phyloP scores from a whole-genome alignment of 1,140 invertebrate genomes.

The Aphaenogaster ashmeadi region DNA sequence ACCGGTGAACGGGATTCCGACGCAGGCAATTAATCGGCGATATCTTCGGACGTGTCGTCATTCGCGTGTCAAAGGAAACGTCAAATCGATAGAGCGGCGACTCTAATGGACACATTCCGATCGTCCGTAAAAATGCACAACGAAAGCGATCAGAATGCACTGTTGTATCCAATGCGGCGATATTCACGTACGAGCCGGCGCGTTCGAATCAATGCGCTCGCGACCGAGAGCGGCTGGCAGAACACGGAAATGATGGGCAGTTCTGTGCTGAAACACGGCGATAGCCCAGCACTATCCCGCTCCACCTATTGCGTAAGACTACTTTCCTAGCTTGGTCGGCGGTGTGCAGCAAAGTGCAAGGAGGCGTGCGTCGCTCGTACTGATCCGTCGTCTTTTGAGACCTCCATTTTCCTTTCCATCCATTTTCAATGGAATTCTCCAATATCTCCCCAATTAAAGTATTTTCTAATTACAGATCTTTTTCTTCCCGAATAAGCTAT shows the following conservation, averaged over 20 bases:
- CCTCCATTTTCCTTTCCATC: conserved; percentile 43
- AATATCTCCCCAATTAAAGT: conserved; percentile 2
- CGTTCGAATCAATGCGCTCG: conserved; percentile 39
- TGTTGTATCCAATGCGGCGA: conserved; percentile 30
- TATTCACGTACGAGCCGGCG: conserved; percentile 52
- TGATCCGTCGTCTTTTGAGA: conserved; percentile 45
- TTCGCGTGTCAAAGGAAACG: conserved; percentile 32
- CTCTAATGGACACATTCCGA: conserved; percentile 52
- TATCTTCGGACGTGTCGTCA: not conserved
- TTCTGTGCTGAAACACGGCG: conserved; percentile 59
- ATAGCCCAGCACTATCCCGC: conserved; percentile 78
- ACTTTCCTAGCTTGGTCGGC: conserved; percentile 80
- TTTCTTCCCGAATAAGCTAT: not conserved
- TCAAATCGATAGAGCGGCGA: conserved; percentile 2
- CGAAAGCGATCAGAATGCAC: conserved; percentile 55
- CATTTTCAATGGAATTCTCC: not conserved
- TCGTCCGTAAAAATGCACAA: conserved; percentile 55
- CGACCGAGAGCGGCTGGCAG: conserved; percentile 63
- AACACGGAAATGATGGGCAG: conserved; percentile 84
- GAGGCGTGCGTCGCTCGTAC: conserved; percentile 32
- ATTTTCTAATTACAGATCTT: conserved; percentile 13
- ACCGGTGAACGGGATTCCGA: conserved; percentile 22
- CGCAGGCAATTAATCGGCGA: conserved; percentile 16
- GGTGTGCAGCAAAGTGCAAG: conserved; percentile 69
- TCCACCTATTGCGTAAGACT: conserved; percentile 81